Percentiles rank a stretch among this genome's conserved stretches.
phyloP scores from a whole-genome alignment of 2,113 vertebrate genomes.

The Chrysochloris asiatica region DNA sequence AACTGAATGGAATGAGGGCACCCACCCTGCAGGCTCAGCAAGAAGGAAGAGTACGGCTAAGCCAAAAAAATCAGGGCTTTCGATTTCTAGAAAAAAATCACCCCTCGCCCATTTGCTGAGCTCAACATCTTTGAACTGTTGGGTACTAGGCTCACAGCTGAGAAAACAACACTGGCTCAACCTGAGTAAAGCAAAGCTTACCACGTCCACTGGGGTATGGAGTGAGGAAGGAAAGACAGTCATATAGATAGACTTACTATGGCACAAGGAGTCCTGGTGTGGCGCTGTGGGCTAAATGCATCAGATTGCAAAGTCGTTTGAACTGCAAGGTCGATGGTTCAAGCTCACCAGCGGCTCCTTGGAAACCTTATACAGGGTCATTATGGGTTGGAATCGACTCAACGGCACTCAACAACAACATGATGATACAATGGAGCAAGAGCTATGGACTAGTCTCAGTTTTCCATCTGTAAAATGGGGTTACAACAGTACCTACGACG shows the following conservation, averaged over 20 bases:
- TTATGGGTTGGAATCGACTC: too few relatives aligned
- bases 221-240: neutral
- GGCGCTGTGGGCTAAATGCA: too few relatives aligned
- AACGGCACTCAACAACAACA: too few relatives aligned
- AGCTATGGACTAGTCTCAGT: neutral
- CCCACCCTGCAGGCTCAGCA: neutral
- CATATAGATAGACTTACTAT: rapidly evolving
- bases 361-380: too few relatives aligned
- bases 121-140: neutral
- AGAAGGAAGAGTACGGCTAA: neutral
- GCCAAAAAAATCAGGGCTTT: too few relatives aligned
- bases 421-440: rapidly evolving
- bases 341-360: too few relatives aligned
- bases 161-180: neutral
- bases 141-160: neutral
- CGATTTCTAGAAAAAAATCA: neutral
- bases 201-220: rapidly evolving
- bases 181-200: too few relatives aligned
- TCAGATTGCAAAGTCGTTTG: too few relatives aligned
- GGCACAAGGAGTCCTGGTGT: too few relatives aligned
- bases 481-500: rapidly evolving
- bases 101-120: neutral
- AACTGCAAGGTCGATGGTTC: too few relatives aligned
- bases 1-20: neutral
- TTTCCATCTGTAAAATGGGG: neutral